Conservation (phyloP, 1,140 invertebrate species). For the Paraescarpia echinospica region DNA sequence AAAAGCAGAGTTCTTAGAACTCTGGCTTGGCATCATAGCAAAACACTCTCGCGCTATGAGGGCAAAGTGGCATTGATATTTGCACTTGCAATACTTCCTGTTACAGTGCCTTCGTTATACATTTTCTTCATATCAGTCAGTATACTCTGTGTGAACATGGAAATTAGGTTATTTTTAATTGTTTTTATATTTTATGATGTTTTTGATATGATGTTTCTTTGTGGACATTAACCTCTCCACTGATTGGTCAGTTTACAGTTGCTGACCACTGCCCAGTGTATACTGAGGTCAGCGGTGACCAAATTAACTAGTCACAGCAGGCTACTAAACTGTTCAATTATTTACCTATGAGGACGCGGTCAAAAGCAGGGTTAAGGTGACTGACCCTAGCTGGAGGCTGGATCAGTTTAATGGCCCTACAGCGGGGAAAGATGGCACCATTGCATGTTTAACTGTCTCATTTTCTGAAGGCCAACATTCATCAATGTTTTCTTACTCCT, state of each 20-base stretch:
- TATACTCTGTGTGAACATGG: too few relatives aligned
- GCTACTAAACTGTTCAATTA: not conserved
- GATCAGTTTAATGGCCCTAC: not conserved
- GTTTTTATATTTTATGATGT: too few relatives aligned
- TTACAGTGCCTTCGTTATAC: too few relatives aligned
- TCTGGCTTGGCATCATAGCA: not conserved
- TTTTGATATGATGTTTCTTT: not conserved
- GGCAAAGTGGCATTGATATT: not conserved
- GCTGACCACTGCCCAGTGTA: not conserved
- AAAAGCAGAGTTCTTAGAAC: not conserved
- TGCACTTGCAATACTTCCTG: too few relatives aligned
- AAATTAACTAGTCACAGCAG: not conserved
- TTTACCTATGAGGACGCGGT: not conserved
- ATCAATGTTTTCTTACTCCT: not conserved
- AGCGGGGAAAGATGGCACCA: not conserved
- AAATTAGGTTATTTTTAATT: too few relatives aligned
- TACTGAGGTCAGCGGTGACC: not conserved
- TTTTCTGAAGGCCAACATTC: not conserved
- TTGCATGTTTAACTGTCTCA: not conserved
- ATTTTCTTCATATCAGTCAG: too few relatives aligned
- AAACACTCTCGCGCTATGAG: not conserved
- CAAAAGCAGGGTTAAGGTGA: not conserved
- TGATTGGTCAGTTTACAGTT: not conserved
- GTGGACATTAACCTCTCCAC: not conserved
- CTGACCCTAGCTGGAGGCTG: not conserved